phyloP scores from a whole-genome alignment of 2,113 vertebrate genomes.

The Delphinapterus leucas region DNA sequence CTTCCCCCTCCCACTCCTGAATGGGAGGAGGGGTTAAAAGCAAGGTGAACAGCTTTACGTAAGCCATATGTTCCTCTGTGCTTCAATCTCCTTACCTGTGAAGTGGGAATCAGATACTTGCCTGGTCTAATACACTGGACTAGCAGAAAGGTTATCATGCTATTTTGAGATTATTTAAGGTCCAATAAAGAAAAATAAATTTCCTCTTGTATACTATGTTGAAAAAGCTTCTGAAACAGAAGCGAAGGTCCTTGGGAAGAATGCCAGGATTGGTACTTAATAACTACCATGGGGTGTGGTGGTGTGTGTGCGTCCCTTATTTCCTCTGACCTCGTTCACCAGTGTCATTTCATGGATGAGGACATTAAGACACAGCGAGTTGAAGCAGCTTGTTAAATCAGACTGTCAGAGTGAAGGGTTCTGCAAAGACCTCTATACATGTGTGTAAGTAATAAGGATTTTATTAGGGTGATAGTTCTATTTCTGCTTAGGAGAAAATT shows the following conservation, averaged over 20 bases:
- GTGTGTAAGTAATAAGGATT: neutral
- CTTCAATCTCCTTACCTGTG: neutral
- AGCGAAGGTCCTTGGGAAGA: neutral
- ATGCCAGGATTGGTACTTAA: neutral
- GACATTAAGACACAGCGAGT: neutral
- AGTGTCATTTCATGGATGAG: neutral
- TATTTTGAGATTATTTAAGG: neutral
- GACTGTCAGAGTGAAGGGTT: neutral
- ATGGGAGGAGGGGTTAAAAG: neutral
- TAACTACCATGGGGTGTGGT: accelerated
- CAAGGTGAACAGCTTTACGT: neutral
- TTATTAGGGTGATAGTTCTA: neutral
- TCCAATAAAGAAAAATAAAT: neutral
- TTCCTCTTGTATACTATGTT: neutral
- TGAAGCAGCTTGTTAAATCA: neutral
- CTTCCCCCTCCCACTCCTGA: neutral
- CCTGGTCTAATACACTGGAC: neutral
- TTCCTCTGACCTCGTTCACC: neutral
- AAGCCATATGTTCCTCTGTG: neutral
- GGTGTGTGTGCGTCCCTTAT: accelerated
- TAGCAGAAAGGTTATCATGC: neutral
- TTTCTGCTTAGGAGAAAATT: neutral
- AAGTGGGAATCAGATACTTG: neutral
- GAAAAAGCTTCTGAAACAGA: neutral
- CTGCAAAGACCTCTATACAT: neutral